Evolutionary conservation across 2,797 vertebrate species (phyloP).

Genomic region (Oreochromis mossambicus): DNA sequence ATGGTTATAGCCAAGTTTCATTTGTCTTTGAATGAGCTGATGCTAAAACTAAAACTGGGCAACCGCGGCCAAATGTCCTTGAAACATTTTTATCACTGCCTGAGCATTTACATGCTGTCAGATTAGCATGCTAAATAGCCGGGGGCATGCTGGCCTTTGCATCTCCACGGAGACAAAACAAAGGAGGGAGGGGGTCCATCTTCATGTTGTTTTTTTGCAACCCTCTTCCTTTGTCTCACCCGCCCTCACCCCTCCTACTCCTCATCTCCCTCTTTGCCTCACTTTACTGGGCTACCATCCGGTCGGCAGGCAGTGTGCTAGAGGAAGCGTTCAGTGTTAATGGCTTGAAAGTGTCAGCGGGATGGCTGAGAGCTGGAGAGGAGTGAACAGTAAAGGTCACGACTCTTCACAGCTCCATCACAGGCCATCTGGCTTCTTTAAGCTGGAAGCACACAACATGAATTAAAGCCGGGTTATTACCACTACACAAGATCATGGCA

Average conservation of each 20-base stretch:
- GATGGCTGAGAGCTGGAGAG: background rate
- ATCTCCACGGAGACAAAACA: conserved; percentile 25
- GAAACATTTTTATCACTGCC: conserved; percentile 27
- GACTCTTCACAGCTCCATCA: conserved; percentile 1
- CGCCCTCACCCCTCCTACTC: background rate
- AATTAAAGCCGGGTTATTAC: background rate
- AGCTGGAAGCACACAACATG: background rate
- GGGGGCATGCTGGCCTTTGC: conserved; percentile 3
- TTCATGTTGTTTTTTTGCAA: conserved; percentile 15
- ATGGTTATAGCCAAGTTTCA: background rate
- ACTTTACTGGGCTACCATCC: background rate
- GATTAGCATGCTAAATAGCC: conserved; percentile 58
- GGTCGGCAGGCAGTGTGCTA: background rate
- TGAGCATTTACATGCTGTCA: conserved; percentile 51
- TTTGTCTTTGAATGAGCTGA: conserved; percentile 18
- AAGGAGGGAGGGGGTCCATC: background rate
- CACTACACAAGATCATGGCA: background rate
- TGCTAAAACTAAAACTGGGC: conserved; percentile 17
- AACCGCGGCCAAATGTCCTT: conserved; percentile 16
- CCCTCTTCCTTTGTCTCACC: background rate
- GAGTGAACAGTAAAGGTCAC: conserved; percentile 47
- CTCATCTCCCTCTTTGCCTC: background rate
- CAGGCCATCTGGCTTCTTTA: background rate
- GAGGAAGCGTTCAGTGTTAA: conserved; percentile 32
- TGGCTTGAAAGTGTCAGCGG: conserved; percentile 49